Evolutionary conservation across 2,113 vertebrate genomes (phyloP).

Genomic region (Epinephelus lanceolatus): DNA sequence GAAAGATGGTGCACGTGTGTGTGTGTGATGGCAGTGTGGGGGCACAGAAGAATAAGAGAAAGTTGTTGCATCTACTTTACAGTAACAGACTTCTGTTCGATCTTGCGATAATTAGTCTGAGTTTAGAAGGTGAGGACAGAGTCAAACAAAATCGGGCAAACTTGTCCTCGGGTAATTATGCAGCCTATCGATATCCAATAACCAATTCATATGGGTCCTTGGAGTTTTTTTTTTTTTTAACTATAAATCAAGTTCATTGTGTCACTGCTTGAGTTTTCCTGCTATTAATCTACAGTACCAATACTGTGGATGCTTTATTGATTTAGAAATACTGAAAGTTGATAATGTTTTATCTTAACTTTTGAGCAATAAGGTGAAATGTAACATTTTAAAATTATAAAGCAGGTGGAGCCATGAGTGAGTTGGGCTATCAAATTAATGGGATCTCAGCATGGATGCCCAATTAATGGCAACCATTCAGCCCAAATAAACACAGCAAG

Average conservation of each 20-base stretch:
- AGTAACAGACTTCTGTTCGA: conserved; percentile 45
- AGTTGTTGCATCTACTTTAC: conserved; percentile 49
- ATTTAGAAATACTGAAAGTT: neutral
- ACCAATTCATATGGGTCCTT: conserved; percentile 47
- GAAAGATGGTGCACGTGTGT: conserved; percentile 23
- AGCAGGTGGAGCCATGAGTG: neutral
- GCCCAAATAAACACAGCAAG: conserved; percentile 4
- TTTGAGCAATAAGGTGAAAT: conserved; percentile 4
- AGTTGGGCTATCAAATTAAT: neutral
- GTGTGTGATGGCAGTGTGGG: neutral
- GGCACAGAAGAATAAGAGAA: conserved; percentile 17
- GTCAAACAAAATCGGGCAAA: conserved; percentile 62
- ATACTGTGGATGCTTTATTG: neutral
- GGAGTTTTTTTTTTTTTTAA: conserved; percentile 21
- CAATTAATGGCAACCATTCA: conserved; percentile 6
- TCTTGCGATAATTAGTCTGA: conserved; percentile 61
- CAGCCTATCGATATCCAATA: conserved; percentile 67
- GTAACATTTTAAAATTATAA: neutral
- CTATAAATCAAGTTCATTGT: conserved; percentile 36
- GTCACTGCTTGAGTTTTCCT: conserved; percentile 21
- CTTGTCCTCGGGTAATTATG: conserved; percentile 66
- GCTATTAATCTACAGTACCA: conserved; percentile 29
- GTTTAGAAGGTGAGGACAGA: conserved; percentile 62
- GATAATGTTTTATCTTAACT: neutral
- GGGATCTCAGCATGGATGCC: neutral